phyloP scores from a whole-genome alignment of 2,113 vertebrate species.

The Notarius quadriscutis region DNA sequence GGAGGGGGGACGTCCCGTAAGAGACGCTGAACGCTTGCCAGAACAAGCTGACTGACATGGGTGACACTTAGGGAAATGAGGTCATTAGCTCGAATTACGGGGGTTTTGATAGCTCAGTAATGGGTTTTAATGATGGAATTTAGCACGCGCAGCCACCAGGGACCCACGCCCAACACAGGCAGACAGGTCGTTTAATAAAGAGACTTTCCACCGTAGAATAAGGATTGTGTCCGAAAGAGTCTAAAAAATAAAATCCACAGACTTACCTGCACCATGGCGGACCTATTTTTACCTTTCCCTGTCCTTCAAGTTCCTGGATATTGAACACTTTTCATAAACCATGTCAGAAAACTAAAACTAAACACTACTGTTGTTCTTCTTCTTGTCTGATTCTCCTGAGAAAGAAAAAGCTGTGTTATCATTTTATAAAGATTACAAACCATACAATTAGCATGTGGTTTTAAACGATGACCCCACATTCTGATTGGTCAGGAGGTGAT shows the following conservation, averaged over 20 bases:
- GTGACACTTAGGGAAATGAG: slow-evolving; percentile 79
- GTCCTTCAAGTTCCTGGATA: slow-evolving; percentile 19
- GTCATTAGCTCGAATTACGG: slow-evolving; percentile 79
- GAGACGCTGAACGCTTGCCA: slow-evolving; percentile 66
- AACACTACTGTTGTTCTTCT: neutral
- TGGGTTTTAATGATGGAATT: slow-evolving; percentile 79
- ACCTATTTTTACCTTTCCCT: slow-evolving; percentile 6
- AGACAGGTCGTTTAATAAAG: slow-evolving; percentile 79
- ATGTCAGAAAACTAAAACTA: neutral
- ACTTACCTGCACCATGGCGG: slow-evolving; percentile 11
- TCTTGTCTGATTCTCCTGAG: neutral
- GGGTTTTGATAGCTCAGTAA: slow-evolving; percentile 80
- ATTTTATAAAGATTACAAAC: neutral
- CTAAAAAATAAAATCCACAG: slow-evolving; percentile 44
- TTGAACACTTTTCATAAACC: neutral
- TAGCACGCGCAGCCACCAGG: slow-evolving; percentile 71
- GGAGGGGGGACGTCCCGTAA: slow-evolving; percentile 46
- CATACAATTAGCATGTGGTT: neutral
- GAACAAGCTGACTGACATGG: slow-evolving; percentile 67
- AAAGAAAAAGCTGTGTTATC: neutral
- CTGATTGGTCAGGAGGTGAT: neutral
- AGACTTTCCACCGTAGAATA: slow-evolving; percentile 50
- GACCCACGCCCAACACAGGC: slow-evolving; percentile 73
- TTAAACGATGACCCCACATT: neutral
- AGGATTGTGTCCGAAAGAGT: slow-evolving; percentile 18